These are phyloP conservation scores for Trachemys scripta DNA, from an alignment of 2,113 vertebrate species.

Conservation along the genomic window DNA sequence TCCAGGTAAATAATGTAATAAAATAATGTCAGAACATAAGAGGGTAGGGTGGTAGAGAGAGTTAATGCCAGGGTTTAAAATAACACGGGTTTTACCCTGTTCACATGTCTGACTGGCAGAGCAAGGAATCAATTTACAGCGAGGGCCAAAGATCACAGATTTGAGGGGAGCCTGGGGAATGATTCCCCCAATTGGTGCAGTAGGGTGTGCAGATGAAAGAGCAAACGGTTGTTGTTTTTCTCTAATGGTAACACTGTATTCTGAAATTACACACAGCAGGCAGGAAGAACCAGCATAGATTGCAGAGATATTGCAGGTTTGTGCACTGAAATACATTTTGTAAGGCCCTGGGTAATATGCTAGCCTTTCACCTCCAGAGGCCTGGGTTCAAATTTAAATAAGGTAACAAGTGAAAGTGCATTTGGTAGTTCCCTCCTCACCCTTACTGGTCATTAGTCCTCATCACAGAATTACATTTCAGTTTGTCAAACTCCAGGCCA, in stretches of 20 bases:
- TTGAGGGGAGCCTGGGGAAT: constrained; percentile 81
- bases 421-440: constrained; percentile 62
- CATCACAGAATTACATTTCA: constrained; percentile 8
- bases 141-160: constrained; percentile 85
- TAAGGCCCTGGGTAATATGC: constrained; percentile 72
- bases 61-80: constrained; percentile 76
- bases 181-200: constrained; percentile 71
- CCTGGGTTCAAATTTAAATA: constrained; percentile 64
- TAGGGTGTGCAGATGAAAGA: constrained; percentile 78
- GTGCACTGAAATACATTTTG: constrained; percentile 74
- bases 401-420: constrained; percentile 62
- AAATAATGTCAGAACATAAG: constrained; percentile 62
- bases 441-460: constrained; percentile 43
- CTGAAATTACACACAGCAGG: constrained; percentile 83
- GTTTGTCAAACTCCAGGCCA: not conserved
- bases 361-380: constrained; percentile 74
- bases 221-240: constrained; percentile 72
- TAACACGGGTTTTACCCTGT: constrained; percentile 66
- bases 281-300: constrained; percentile 80
- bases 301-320: constrained; percentile 83
- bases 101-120: constrained; percentile 73
- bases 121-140: constrained; percentile 82
- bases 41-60: constrained; percentile 30
- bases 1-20: constrained; percentile 60
- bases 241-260: constrained; percentile 76